Conservation (phyloP, 1,140 invertebrate species). For the Macrocentrus cingulum region DNA sequence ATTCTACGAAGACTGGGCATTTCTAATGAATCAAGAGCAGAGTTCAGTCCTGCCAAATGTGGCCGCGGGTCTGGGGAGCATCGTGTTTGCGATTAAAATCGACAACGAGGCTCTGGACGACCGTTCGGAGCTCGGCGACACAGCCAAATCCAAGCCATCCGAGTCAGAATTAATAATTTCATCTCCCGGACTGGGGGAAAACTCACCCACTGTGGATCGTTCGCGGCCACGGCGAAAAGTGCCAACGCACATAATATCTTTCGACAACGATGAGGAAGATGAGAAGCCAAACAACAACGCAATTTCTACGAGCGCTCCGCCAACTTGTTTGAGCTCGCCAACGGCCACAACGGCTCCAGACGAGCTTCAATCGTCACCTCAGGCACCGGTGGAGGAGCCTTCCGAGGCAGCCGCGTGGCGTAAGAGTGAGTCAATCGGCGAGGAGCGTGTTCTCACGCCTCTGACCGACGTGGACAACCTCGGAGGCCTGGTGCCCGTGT, state of each 20-base stretch:
- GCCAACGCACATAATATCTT: slow-evolving; percentile 65
- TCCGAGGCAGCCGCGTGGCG: slow-evolving; percentile 35
- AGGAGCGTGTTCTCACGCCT: slow-evolving; percentile 52
- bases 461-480: slow-evolving; percentile 49
- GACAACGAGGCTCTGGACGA: slow-evolving; percentile 82
- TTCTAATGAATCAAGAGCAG: slow-evolving; percentile 75
- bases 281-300: slow-evolving; percentile 27
- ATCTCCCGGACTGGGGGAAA: slow-evolving; percentile 41
- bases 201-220: slow-evolving; percentile 54
- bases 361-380: too few species aligned
- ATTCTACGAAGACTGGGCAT: slow-evolving; percentile 84
- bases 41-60: slow-evolving; percentile 76
- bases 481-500: slow-evolving; percentile 52
- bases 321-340: slow-evolving; percentile 67
- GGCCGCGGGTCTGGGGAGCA: slow-evolving; percentile 79
- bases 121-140: slow-evolving; percentile 50
- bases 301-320: slow-evolving; percentile 61
- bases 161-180: slow-evolving; percentile 63
- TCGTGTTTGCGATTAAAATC: slow-evolving; percentile 88
- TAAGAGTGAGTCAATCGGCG: slow-evolving; percentile 45
- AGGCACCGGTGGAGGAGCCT: too few species aligned
- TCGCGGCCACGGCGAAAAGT: slow-evolving; percentile 64
- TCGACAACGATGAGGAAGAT: slow-evolving; percentile 60
- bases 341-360: slow-evolving; percentile 42
- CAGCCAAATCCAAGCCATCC: slow-evolving; percentile 40